Evolutionary conservation across 2,113 vertebrate genomes (phyloP).

Genomic region (Tautogolabrus adspersus): DNA sequence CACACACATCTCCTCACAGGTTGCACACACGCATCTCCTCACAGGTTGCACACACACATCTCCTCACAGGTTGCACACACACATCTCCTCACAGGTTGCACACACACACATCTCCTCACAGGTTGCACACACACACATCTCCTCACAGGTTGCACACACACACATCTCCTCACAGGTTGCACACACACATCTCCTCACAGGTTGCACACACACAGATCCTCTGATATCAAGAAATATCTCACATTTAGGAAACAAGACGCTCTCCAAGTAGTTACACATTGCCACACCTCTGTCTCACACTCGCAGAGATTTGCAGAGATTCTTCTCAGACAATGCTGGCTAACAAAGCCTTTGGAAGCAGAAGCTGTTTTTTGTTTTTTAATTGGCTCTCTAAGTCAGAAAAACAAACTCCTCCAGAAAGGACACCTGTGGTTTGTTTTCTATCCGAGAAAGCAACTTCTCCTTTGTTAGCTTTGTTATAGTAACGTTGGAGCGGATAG

Average conservation of each 20-base stretch:
- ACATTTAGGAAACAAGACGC: not conserved
- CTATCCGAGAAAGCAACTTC: slow-evolving; percentile 9
- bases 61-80: too few species aligned
- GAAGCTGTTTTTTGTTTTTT: slow-evolving; percentile 39
- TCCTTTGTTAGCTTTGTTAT: slow-evolving; percentile 7
- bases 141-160: too few species aligned
- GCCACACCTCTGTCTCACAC: slow-evolving; percentile 20
- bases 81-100: too few species aligned
- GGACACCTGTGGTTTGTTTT: slow-evolving; percentile 38
- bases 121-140: too few species aligned
- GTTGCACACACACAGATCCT: slow-evolving; percentile 12
- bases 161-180: too few species aligned
- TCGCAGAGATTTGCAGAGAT: slow-evolving; percentile 5
- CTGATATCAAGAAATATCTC: not conserved
- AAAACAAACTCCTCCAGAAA: slow-evolving; percentile 33
- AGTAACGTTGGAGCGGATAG: not conserved
- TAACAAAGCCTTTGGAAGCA: slow-evolving; percentile 42
- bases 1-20: too few species aligned
- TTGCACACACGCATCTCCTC: too few species aligned
- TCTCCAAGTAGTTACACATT: slow-evolving; percentile 37
- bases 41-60: too few species aligned
- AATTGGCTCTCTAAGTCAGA: slow-evolving; percentile 44
- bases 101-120: too few species aligned
- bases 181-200: slow-evolving; percentile 6
- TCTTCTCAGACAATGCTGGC: not conserved